Evolutionary conservation across 2,797 vertebrate species (phyloP).

Genomic region (Parauchenoglanis punctatus): DNA sequence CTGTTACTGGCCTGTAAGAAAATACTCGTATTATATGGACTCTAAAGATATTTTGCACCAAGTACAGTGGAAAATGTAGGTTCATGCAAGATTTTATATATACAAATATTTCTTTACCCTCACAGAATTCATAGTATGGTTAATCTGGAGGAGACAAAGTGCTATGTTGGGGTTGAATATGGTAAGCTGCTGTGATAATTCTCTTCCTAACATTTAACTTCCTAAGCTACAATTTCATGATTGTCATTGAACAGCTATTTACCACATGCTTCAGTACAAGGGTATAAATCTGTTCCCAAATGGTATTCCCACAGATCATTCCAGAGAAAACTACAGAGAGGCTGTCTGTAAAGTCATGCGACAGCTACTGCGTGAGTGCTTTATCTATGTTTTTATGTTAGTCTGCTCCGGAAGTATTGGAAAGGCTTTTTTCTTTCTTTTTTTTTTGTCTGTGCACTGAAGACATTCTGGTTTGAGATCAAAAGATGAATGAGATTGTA

Average conservation of each 20-base stretch:
- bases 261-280: background rate
- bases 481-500: background rate
- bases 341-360: constrained; percentile 88
- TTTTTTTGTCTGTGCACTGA: background rate
- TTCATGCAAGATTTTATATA: background rate
- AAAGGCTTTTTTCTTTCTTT: too few species aligned
- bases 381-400: background rate
- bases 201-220: background rate
- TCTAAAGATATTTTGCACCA: background rate
- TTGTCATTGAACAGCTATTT: background rate
- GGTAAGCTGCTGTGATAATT: constrained; percentile 73
- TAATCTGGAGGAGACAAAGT: constrained; percentile 87
- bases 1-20: constrained; percentile 88
- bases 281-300: background rate
- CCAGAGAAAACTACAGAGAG: constrained; percentile 90
- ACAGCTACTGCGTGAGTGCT: constrained; percentile 90
- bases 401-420: too few species aligned
- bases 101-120: constrained; percentile 33
- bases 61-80: background rate
- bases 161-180: constrained; percentile 87
- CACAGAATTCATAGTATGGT: constrained; percentile 89
- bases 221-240: background rate
- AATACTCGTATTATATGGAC: background rate
- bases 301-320: constrained; percentile 78
- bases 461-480: background rate